These are phyloP conservation scores for Macrobrachium rosenbergii DNA, from an alignment of 1,140 invertebrate species.

Conservation along the genomic window DNA sequence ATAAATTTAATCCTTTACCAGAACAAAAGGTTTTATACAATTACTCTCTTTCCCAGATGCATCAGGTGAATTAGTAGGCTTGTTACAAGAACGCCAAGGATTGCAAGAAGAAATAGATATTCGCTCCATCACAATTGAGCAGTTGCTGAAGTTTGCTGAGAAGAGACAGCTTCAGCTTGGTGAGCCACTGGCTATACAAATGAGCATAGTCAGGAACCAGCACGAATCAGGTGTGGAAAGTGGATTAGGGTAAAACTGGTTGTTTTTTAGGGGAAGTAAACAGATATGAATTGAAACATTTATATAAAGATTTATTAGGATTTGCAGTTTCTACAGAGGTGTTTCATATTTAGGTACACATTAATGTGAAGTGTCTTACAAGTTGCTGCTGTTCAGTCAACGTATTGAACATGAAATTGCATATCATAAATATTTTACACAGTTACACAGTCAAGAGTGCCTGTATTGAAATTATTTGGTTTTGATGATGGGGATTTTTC, in stretches of 20 bases:
- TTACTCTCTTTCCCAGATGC: slow-evolving; percentile 21
- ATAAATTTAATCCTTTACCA: background rate
- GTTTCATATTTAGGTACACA: no score
- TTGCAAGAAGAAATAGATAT: slow-evolving; percentile 55
- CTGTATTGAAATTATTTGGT: no score
- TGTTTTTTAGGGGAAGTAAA: background rate
- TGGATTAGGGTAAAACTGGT: slow-evolving; percentile 25
- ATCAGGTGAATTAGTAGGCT: slow-evolving; percentile 45
- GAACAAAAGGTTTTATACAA: background rate
- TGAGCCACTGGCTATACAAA: slow-evolving; percentile 54
- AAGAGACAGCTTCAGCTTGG: slow-evolving; percentile 50
- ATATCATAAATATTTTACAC: no score
- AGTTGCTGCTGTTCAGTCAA: no score
- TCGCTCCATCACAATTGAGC: slow-evolving; percentile 55
- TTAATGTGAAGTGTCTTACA: no score
- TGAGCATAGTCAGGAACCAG: slow-evolving; percentile 53
- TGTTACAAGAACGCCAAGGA: slow-evolving; percentile 46
- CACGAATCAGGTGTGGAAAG: slow-evolving; percentile 31
- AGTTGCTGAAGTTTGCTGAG: slow-evolving; percentile 57
- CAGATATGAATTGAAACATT: background rate
- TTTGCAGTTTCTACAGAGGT: no score
- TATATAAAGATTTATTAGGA: background rate
- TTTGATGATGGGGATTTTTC: no score
- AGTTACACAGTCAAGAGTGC: no score
- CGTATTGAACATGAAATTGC: no score